Percentiles rank a stretch among this genome's conserved stretches.
These are phyloP conservation scores for Ophioderma brevispina DNA, from an alignment of 35 echinoderm and acorn worm species.

Conservation along the genomic window DNA sequence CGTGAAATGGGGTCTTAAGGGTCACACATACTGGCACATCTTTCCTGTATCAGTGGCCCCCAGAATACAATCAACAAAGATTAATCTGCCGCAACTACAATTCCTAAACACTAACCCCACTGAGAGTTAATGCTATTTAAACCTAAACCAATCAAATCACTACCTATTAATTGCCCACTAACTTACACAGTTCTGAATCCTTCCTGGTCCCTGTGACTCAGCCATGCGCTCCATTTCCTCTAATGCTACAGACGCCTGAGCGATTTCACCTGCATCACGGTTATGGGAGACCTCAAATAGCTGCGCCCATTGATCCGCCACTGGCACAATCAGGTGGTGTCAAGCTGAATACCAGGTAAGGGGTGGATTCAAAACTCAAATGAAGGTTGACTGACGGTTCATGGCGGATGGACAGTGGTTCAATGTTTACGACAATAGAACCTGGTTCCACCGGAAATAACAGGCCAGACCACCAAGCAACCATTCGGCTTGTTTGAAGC, in stretches of 20 bases:
- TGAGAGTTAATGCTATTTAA: not conserved
- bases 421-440: not conserved
- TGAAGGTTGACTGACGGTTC: not conserved
- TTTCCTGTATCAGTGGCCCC: too few species aligned
- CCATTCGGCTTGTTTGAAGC: too few species aligned
- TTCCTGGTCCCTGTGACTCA: conserved; percentile 77
- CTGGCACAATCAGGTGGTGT: conserved; percentile 48
- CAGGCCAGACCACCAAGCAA: too few species aligned
- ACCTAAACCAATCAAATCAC: not conserved
- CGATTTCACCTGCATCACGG: conserved; percentile 86
- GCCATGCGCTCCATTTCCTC: conserved; percentile 93
- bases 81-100: not conserved
- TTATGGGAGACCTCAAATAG: conserved; percentile 80
- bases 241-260: conserved; percentile 70
- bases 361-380: not conserved
- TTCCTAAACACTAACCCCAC: not conserved
- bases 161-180: not conserved
- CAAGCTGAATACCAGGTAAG: conserved; percentile 20
- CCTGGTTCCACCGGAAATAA: too few species aligned
- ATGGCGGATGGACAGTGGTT: not conserved
- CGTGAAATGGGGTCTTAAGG: too few species aligned
- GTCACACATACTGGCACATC: too few species aligned
- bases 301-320: conserved; percentile 57
- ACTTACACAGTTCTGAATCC: conserved; percentile 86
- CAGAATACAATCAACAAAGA: not conserved